Base-by-base conservation (phyloP, 2,888 invertebrate species). In the Acleris laterana region DNA sequence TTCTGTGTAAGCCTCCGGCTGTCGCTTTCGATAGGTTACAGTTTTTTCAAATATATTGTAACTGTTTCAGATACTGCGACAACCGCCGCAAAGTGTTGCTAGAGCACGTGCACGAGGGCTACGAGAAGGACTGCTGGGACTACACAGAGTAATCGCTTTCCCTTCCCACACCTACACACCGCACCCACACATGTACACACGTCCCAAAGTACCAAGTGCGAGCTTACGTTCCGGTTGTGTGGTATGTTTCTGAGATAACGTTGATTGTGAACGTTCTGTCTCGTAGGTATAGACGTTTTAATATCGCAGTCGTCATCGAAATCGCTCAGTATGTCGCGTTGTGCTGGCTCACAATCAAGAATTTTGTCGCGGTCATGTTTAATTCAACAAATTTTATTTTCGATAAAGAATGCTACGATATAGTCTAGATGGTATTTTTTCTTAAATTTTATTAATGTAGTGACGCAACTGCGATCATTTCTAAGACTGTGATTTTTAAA, bases 51-150 rank as follows among this genome's bases (percentile, higher is more conserved):
- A 49, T 17, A 49, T 70, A 13, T 13, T 44, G 16, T 32, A 19
- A 38, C 71, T 77, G 71, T 86, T 90, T 52, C 91, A 99, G 99
- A 94, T 99, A 99, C 91, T 99, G 99, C 94, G 99, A 99, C 93
- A 98, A 97, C 88, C 96, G 99, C 80, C 95, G 99, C 78, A 97
- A 98, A 93, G 98, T 98, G 73, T 94, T 99, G 74, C 93, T 99
- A 80, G 98, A 98, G 87, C 99, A 99, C 89, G 99, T 99, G 60
- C 97, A 98, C 88, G 99, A 99, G 94, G 99, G 99, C 71, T 99
- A 99, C 88, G 99, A 99, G 89, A 98, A 98, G 93, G 99, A 99
- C 87, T 96, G 98, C 96, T 99, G 99, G 99, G 97, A 97, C 82
- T 98, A 97, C 89, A 97, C 96, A 93, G 97, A 97, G 95, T 97